Evolutionary conservation across 2,888 invertebrate genomes (phyloP), one percentile per base, ranked within the genome.

Genomic region (Amblyjoppa proteus): DNA sequence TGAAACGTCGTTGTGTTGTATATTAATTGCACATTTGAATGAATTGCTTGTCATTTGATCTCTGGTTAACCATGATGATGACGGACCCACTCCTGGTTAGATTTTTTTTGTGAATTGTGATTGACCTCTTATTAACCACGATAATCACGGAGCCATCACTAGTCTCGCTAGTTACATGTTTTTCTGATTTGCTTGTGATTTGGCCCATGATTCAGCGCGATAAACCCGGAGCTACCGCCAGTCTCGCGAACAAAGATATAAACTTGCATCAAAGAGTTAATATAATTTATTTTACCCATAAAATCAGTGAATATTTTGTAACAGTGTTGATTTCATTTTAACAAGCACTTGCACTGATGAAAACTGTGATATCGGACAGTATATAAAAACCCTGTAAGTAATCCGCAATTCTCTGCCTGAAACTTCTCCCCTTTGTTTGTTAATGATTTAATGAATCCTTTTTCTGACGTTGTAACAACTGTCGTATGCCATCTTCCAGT

Each of bases 331-430:
- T 90, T 92, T 88, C 91, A 75, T 89, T 91, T 91, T 91, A 89
- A 91, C 91, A 94, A 94, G 94, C 89, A 91, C 91, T 87, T 94
- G 93, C 91, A 91, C 93, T 86, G 90, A 89, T 90, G 90, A 92
- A 91, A 93, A 93, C 88, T 94, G 94, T 89, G 92, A 93, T 90
- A 91, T 93, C 88, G 92, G 92, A 89, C 91, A 90, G 88, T 91
- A 91, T 91, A 90, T 93, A 88, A 89, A 92, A 87, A 88, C 90
- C 82, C 84, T 91, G 93, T 92, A 92, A 93, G 93, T 93, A 91
- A 91, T 84, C n/a, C 31, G 45, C 81, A 85, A 89, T 41, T 64
- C 76, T 38, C 77, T 31, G 56, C 78, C 56, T 73, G 38, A 68
- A 81, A 41, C 70, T 58, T 6, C 75, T 70, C 28, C 20, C 49